phyloP scores from a whole-genome alignment of 2,113 vertebrate genomes.

The Solea senegalensis region DNA sequence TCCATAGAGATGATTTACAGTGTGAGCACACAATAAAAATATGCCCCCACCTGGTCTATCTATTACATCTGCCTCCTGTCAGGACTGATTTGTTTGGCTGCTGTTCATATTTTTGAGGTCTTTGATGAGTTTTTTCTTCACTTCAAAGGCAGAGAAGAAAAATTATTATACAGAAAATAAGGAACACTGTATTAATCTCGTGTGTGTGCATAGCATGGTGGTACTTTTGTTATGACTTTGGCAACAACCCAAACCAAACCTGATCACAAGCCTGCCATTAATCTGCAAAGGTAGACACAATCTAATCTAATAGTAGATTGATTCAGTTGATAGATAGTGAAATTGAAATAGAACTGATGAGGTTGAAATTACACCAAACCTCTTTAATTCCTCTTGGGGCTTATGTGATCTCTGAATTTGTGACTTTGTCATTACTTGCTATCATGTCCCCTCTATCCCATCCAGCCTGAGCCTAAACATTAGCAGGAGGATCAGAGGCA shows the following conservation, averaged over 20 bases:
- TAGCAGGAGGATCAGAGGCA: constrained; percentile 40
- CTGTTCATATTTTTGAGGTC: background rate
- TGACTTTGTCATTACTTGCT: constrained; percentile 25
- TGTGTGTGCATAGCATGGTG: no score
- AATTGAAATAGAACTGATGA: background rate
- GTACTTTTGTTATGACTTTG: background rate
- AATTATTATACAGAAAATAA: background rate
- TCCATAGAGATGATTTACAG: constrained; percentile 45
- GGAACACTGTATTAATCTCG: no score
- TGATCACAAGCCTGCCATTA: no score
- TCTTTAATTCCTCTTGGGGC: background rate
- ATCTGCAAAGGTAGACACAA: background rate
- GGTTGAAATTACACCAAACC: background rate
- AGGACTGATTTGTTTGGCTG: background rate
- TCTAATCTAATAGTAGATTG: no score
- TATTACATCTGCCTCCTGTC: background rate
- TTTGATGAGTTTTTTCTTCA: background rate
- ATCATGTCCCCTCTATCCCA: constrained; percentile 7
- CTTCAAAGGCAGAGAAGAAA: background rate
- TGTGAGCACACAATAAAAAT: constrained; percentile 22
- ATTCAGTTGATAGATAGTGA: background rate
- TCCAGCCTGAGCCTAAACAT: constrained; percentile 15
- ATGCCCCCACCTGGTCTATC: background rate
- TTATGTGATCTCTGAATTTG: constrained; percentile 22
- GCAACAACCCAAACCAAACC: background rate